Evolutionary conservation across 2,797 vertebrate genomes (phyloP), one percentile per base, ranked within the genome.

Genomic region (Neostethus bicornis): DNA sequence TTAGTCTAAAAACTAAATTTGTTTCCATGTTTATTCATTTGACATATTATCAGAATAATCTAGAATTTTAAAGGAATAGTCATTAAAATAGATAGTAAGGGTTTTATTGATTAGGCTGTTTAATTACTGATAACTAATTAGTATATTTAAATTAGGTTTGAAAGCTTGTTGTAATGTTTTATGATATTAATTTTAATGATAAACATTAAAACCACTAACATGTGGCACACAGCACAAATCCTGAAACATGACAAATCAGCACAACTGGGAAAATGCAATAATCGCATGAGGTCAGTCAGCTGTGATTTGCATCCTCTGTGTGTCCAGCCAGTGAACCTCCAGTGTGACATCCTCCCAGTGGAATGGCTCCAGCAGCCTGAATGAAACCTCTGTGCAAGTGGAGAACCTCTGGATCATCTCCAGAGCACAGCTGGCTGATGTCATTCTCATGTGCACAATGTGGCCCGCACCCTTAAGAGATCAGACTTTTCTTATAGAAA

Each of bases 361-460:
- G 43, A 63, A 60, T 73, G 48, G 16, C 44, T 32, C 58, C 59
- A 64, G 69, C 55, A 60, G 57, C 44, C 43, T 88, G 80, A 89
- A 80, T 77, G 51, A 66, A 70, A 63, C 51, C 76, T 68, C 71
- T 83, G 85, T 86, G 67, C 75, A 85, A 84, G 73, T 84, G 85
- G 72, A 84, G 65, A 79, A 85, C 73, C 73, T 75, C 79, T 86
- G 76, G 81, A 84, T 67, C 20, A 19, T 66, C 74, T 86, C 84
- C 85, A 81, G 74, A 49, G 65, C 51, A 19, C 48, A 64, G 28
- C 29, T 53, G 52, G 70, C 66, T 90, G 87, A 91, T 79, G 87
- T 92, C 89, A 90, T 59, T 68, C 72, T 61, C 44, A 49, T 53
- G 72, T 66, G 64, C 34, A 68, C 71, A 60, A 72, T 79, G 69